These are phyloP conservation scores for Ciconia boyciana DNA, from an alignment of 2,113 vertebrate species.

Conservation along the genomic window DNA sequence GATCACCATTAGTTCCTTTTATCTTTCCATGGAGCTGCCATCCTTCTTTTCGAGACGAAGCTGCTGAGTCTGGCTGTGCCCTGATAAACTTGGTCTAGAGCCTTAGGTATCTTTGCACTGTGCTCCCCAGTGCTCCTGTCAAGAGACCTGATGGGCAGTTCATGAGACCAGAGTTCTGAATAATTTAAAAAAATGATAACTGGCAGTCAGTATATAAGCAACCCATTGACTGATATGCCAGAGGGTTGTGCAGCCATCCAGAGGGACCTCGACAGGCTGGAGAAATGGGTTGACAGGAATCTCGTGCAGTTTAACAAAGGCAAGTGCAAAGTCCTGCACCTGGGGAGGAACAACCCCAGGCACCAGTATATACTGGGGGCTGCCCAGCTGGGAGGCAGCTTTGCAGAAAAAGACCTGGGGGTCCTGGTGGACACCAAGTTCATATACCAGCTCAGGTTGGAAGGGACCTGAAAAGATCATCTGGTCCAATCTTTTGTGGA, in stretches of 20 bases:
- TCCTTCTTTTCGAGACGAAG: neutral
- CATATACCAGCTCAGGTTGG: neutral
- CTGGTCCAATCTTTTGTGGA: neutral
- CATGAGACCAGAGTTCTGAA: neutral
- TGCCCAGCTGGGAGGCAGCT: neutral
- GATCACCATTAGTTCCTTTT: neutral
- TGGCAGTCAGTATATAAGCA: neutral
- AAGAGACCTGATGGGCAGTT: neutral
- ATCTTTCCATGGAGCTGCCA: neutral
- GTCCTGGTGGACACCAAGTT: neutral
- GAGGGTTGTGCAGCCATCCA: neutral
- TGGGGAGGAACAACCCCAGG: neutral
- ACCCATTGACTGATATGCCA: fast-evolving
- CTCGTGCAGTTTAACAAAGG: neutral
- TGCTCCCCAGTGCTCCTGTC: neutral
- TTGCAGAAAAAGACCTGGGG: neutral
- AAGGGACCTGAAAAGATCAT: neutral
- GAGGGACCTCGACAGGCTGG: neutral
- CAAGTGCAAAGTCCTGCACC: neutral
- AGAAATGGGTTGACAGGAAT: neutral
- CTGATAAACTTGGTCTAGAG: neutral
- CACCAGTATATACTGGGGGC: neutral
- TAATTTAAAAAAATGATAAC: neutral
- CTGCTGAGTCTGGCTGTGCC: neutral
- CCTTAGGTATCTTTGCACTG: neutral